phyloP scores from a whole-genome alignment of 2,113 vertebrate species.

The Ochotona curzoniae region DNA sequence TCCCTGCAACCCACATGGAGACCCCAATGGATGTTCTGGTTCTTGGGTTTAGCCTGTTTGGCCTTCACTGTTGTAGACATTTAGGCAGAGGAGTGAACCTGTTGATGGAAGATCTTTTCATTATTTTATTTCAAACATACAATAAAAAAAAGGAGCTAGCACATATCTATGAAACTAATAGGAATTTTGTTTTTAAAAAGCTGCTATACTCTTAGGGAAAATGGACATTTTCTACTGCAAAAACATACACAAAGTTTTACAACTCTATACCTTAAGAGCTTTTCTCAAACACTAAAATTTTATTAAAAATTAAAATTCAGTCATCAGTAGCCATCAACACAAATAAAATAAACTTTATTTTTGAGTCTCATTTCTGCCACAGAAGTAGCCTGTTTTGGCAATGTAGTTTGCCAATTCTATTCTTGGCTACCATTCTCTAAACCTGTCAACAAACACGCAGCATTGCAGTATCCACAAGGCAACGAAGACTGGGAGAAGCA shows the following conservation, averaged over 20 bases:
- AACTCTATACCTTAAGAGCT: not conserved
- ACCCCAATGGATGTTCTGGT: too few relatives aligned
- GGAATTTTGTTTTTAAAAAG: not conserved
- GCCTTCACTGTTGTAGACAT: too few relatives aligned
- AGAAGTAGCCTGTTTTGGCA: constrained; percentile 81
- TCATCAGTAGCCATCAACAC: constrained; percentile 12
- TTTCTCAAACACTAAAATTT: constrained; percentile 46
- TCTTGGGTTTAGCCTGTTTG: too few relatives aligned
- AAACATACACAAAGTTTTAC: not conserved
- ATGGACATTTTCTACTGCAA: not conserved
- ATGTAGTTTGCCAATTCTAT: constrained; percentile 81
- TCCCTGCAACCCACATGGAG: too few relatives aligned
- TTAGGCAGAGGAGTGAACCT: too few relatives aligned
- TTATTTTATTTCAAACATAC: too few relatives aligned
- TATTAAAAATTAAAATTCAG: constrained; percentile 20
- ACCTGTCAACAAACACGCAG: constrained; percentile 82
- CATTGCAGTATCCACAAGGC: constrained; percentile 84
- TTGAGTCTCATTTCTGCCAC: constrained; percentile 77
- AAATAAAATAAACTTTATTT: constrained; percentile 76
- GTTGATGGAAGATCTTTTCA: too few relatives aligned
- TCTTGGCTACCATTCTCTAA: constrained; percentile 83
- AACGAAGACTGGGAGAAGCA: constrained; percentile 76
- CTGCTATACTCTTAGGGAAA: not conserved
- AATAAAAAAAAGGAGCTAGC: too few relatives aligned
- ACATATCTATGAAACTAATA: too few relatives aligned